These are phyloP conservation scores for Peromyscus californicus DNA, from an alignment of 2,113 vertebrate species.

Conservation along the genomic window DNA sequence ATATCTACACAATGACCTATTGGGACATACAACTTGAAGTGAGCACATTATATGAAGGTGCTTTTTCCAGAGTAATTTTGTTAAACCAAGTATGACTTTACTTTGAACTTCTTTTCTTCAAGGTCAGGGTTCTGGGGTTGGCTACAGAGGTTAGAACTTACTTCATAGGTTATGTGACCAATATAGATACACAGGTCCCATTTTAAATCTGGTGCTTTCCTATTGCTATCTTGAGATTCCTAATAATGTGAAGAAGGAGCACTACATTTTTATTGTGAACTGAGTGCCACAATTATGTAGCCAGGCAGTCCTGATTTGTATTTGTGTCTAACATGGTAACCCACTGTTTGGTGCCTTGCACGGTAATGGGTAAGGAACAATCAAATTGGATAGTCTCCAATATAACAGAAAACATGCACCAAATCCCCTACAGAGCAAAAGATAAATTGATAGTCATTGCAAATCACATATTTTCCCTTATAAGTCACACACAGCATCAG, in stretches of 20 bases:
- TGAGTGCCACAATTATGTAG: conserved; percentile 3
- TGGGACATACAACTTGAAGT: not conserved
- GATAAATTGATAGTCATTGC: conserved; percentile 48
- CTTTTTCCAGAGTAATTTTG: conserved; percentile 9
- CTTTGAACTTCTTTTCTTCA: not conserved
- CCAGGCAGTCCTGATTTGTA: conserved; percentile 1
- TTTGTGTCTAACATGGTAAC: conserved; percentile 56
- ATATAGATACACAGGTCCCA: not conserved
- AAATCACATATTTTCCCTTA: conserved; percentile 41
- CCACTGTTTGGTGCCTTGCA: not conserved
- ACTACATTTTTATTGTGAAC: not conserved
- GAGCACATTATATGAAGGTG: not conserved
- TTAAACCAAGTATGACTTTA: conserved; percentile 14
- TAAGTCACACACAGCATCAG: conserved; percentile 37
- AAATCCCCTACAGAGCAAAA: conserved; percentile 24
- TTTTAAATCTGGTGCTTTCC: not conserved
- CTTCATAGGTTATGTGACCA: not conserved
- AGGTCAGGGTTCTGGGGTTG: not conserved
- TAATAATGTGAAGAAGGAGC: conserved; percentile 14
- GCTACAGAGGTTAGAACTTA: not conserved
- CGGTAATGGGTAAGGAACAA: not conserved
- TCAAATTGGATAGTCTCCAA: conserved; percentile 32
- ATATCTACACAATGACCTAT: not conserved
- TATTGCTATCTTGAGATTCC: not conserved
- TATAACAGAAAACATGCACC: not conserved